Percentiles rank a stretch among this genome's conserved stretches.
Evolutionary conservation across 2,888 invertebrate genomes (phyloP).

Genomic region (Horisme vitalbata): DNA sequence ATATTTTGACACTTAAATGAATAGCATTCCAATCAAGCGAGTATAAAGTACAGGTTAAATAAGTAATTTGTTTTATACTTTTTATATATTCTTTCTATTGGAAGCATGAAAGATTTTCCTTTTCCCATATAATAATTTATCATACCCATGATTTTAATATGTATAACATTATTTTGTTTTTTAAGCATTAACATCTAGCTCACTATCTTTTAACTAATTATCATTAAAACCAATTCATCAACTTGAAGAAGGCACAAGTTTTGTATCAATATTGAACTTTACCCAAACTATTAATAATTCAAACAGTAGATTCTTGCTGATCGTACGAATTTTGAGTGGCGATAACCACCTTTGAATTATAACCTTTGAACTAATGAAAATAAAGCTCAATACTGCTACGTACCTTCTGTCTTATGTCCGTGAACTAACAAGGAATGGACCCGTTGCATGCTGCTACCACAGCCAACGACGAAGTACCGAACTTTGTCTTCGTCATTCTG

Average conservation of each 20-base stretch:
- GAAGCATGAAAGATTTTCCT: no score
- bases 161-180: constrained; percentile 1
- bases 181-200: constrained; percentile 15
- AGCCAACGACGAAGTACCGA: constrained; percentile 57
- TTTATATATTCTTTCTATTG: no score
- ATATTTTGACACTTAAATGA: background rate
- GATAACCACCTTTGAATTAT: no score
- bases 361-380: background rate
- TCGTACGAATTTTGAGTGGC: no score
- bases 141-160: no score
- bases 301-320: background rate
- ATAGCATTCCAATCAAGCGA: background rate
- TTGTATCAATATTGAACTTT: constrained; percentile 19
- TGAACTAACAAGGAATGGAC: background rate
- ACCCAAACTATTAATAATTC: background rate
- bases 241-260: background rate
- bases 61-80: no score
- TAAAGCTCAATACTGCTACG: constrained; percentile 28
- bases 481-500: constrained; percentile 63
- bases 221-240: background rate
- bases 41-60: no score
- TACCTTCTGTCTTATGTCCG: constrained; percentile 5
- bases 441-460: constrained; percentile 50
- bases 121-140: no score
- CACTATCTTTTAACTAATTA: background rate